phyloP scores from a whole-genome alignment of 2,113 vertebrate species.

The Ptychochromis oligacanthus region DNA sequence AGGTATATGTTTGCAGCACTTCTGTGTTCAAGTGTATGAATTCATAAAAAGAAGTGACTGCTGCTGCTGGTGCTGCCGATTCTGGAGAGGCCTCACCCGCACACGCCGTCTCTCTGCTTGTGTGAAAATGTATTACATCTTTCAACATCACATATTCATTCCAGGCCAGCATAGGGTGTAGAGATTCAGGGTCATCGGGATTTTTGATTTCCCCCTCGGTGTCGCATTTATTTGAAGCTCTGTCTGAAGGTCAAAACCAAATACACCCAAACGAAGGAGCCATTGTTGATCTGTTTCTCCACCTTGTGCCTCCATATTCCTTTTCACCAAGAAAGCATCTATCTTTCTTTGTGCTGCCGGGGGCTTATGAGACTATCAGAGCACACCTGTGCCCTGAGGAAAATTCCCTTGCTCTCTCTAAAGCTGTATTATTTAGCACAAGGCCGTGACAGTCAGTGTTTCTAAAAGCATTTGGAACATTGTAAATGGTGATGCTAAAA shows the following conservation, averaged over 20 bases:
- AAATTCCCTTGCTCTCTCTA: conserved; percentile 75
- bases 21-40: conserved; percentile 30
- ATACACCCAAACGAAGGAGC: conserved; percentile 70
- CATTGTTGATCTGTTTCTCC: conserved; percentile 71
- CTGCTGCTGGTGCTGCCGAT: conserved; percentile 53
- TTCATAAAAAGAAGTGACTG: conserved; percentile 37
- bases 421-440: conserved; percentile 77
- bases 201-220: conserved; percentile 65
- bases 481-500: conserved; percentile 71
- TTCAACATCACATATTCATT: conserved; percentile 56
- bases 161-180: conserved; percentile 21
- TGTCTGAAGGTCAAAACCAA: conserved; percentile 74
- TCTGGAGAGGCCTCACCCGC: conserved; percentile 55
- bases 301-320: conserved; percentile 67
- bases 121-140: conserved; percentile 62
- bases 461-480: conserved; percentile 69
- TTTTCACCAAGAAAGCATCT: conserved; percentile 72
- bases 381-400: conserved; percentile 74
- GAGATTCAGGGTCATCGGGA: conserved; percentile 68
- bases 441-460: conserved; percentile 71
- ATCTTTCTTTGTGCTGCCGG: conserved; percentile 69
- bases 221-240: conserved; percentile 70
- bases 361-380: conserved; percentile 76
- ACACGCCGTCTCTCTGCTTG: conserved; percentile 39
- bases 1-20: conserved; percentile 16